Base-by-base conservation (phyloP, 64 coral and sea anemone species). In the Orbicella faveolata region DNA sequence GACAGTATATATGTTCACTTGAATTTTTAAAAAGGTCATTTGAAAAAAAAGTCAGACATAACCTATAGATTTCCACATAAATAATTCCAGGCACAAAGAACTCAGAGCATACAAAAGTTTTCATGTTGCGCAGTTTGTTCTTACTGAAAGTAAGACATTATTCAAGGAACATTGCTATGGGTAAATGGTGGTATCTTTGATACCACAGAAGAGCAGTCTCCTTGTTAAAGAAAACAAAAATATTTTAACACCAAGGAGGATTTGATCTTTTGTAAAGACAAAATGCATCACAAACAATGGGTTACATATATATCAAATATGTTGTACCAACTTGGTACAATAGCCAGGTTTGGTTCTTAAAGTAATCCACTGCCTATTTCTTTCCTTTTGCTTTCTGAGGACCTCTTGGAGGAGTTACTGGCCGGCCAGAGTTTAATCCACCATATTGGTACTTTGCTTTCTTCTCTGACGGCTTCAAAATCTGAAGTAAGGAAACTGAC, bases 361-460 rank as follows among this genome's bases (percentile, higher is more conserved):
- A 64, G 36, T 78, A 41, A 35, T 63, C 16, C 2, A 75, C 19
- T 12, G 36, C 83, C 79, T 96, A 89, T 72, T 96, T 96, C 79
- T 92, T 92, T 16, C 96, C 96, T 72, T 99, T 99, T 64, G 95
- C 90, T 75, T 99, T 99, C 15, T 90, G 93, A 89, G 96, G 96
- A 37, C 96, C 94, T 88, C 96, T 88, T 33, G 96, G 96, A 54
- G 96, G 96, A 9, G 96, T 99, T 14, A 99, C 94, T 19, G 96
- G 96, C 66, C 96, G 91, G 61, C 96, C 96, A 66, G 96, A 95
- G 79, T 99, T 99, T 81, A 99, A 81, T 33, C 96, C 96, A 79
- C 96, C 96, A 91, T 99, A 99, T 36, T 96, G 96, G 79, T 99
- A 99, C 61, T 99, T 99, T 35, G 96, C 96, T 93, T 99, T 99